phyloP scores from a whole-genome alignment of 2,797 vertebrate species.

The Sebastes trivittatus region DNA sequence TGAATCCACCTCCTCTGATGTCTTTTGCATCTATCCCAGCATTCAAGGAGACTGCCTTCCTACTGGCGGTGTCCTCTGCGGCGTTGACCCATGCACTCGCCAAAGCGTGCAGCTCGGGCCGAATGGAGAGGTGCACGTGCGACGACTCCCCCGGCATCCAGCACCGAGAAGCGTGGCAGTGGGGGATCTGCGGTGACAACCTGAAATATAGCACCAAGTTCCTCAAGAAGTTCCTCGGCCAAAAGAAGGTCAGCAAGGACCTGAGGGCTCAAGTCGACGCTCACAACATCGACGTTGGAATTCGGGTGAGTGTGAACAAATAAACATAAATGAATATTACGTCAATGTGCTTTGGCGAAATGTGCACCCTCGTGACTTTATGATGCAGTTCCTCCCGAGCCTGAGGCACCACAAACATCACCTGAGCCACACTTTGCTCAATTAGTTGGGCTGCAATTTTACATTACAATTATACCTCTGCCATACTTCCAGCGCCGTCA shows the following conservation, averaged over 20 bases:
- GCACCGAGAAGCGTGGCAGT: constrained; percentile 97
- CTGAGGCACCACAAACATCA: constrained; percentile 15
- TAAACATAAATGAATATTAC: not conserved
- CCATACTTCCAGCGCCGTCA: constrained; percentile 29
- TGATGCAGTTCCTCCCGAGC: constrained; percentile 19
- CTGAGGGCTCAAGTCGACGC: constrained; percentile 92
- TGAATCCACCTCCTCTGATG: constrained; percentile 4
- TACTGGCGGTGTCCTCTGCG: constrained; percentile 92
- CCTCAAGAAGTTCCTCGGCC: constrained; percentile 94
- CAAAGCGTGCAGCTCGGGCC: constrained; percentile 95
- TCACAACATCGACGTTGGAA: constrained; percentile 96
- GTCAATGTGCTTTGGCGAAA: not conserved
- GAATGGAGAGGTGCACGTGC: constrained; percentile 98
- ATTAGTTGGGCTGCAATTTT: constrained; percentile 48
- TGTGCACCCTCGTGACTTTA: not conserved
- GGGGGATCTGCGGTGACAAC: constrained; percentile 98
- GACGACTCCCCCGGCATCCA: constrained; percentile 96
- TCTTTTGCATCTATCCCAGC: constrained; percentile 75
- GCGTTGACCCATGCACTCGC: constrained; percentile 93
- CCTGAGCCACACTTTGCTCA: constrained; percentile 33
- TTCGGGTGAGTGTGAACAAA: constrained; percentile 86
- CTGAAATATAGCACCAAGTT: constrained; percentile 98
- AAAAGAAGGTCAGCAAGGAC: constrained; percentile 94
- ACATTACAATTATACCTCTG: constrained; percentile 40
- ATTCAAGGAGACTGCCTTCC: constrained; percentile 97